These are phyloP conservation scores for Phyllotis vaccarum DNA, from an alignment of 2,797 vertebrate species.

Conservation along the genomic window DNA sequence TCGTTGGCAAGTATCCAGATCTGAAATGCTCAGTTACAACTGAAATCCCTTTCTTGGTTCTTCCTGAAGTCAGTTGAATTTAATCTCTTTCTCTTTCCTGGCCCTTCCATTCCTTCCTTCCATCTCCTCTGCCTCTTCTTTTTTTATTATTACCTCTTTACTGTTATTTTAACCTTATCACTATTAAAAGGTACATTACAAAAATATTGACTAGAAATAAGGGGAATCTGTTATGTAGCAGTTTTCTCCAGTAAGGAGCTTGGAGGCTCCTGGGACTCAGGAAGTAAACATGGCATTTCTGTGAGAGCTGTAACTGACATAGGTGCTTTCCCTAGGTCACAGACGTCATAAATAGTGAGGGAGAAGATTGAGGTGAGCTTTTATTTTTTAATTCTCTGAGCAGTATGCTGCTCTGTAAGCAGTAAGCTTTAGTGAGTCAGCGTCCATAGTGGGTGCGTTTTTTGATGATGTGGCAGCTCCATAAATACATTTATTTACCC, in stretches of 20 bases:
- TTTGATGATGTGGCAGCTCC: background rate
- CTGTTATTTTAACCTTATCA: background rate
- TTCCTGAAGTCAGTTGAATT: background rate
- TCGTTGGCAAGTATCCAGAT: background rate
- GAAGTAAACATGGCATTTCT: background rate
- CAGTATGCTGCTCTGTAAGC: background rate
- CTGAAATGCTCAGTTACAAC: conserved; percentile 7
- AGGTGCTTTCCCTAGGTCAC: no score
- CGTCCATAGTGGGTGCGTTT: background rate
- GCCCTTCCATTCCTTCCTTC: background rate
- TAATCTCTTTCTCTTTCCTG: background rate
- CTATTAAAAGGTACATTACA: background rate
- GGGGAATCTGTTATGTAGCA: background rate
- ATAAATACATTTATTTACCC: background rate
- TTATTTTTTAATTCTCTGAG: no score
- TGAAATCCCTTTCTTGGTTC: background rate
- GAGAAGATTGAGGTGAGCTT: background rate
- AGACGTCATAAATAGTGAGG: background rate
- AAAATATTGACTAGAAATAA: background rate
- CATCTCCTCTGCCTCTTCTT: background rate
- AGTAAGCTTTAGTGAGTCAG: background rate
- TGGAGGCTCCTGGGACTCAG: background rate
- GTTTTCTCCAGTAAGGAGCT: background rate
- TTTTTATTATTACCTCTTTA: background rate
- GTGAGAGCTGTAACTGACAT: background rate